phyloP scores from a whole-genome alignment of 2,113 vertebrate genomes.

The Pygoscelis antarcticus region DNA sequence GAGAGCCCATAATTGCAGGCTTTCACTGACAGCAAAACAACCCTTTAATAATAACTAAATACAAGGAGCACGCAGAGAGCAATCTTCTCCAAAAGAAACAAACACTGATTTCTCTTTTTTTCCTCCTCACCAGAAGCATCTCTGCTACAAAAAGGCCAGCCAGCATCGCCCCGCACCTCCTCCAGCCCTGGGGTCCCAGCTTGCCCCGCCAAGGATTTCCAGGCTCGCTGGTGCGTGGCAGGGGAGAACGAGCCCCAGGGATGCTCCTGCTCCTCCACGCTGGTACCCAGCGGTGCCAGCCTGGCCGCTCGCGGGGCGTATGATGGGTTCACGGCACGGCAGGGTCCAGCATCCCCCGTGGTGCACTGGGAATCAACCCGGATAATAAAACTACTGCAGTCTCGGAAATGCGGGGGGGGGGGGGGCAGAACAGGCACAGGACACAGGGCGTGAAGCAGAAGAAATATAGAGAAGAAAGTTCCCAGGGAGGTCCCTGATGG shows the following conservation, averaged over 20 bases:
- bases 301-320: fast-evolving
- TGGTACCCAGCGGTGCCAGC: fast-evolving
- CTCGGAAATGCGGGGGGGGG: fast-evolving
- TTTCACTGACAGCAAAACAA: constrained; percentile 65
- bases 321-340: fast-evolving
- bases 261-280: neutral
- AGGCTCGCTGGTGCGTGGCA: neutral
- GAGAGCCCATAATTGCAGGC: constrained; percentile 39
- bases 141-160: neutral
- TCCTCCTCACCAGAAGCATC: neutral
- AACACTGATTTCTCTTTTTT: constrained; percentile 32
- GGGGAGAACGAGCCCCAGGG: neutral
- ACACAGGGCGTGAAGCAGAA: too few species aligned
- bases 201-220: neutral
- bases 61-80: neutral
- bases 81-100: constrained; percentile 58
- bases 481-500: too few species aligned
- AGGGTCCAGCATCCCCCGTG: neutral
- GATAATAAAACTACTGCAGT: neutral
- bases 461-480: too few species aligned
- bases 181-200: neutral
- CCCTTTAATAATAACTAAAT: constrained; percentile 64
- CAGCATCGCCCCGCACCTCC: neutral
- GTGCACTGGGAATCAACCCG: fast-evolving
- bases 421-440: too few species aligned